Conservation (phyloP, 2,113 vertebrate species). For the Phylloscopus whistleri region DNA sequence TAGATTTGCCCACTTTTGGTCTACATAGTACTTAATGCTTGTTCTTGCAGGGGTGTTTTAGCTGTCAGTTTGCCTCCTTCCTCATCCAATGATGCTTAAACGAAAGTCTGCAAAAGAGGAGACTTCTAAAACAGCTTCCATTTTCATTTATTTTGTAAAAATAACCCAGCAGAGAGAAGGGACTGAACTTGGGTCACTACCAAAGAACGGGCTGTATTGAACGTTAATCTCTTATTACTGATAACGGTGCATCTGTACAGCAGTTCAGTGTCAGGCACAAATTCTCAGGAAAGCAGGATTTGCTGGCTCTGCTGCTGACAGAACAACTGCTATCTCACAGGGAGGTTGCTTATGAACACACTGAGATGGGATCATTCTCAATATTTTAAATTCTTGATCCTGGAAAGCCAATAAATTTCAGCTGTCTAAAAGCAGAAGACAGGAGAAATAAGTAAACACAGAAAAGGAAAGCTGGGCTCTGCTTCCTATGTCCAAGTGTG, state of each 20-base stretch:
- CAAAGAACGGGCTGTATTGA: not conserved
- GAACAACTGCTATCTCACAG: not conserved
- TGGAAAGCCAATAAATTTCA: not conserved
- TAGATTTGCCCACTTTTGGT: not conserved
- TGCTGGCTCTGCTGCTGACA: not conserved
- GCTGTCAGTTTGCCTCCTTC: not conserved
- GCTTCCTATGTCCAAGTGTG: accelerated
- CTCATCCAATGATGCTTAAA: not conserved
- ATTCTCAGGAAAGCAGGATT: not conserved
- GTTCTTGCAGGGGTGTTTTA: not conserved
- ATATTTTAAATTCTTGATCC: slow-evolving; percentile 43
- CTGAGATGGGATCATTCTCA: not conserved
- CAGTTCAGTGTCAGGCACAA: not conserved
- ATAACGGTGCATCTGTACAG: accelerated
- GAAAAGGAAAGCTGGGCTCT: not conserved
- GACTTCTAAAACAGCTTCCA: not conserved
- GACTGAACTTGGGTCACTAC: not conserved
- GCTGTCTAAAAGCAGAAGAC: not conserved
- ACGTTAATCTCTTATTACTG: not conserved
- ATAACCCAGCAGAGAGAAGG: not conserved
- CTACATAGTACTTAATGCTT: not conserved
- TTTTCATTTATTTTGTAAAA: not conserved
- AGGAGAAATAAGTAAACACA: not conserved
- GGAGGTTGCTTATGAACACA: slow-evolving; percentile 1
- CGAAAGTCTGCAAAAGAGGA: not conserved